Base-by-base conservation (phyloP, 2,888 invertebrate species). In the Polyploca ridens region DNA sequence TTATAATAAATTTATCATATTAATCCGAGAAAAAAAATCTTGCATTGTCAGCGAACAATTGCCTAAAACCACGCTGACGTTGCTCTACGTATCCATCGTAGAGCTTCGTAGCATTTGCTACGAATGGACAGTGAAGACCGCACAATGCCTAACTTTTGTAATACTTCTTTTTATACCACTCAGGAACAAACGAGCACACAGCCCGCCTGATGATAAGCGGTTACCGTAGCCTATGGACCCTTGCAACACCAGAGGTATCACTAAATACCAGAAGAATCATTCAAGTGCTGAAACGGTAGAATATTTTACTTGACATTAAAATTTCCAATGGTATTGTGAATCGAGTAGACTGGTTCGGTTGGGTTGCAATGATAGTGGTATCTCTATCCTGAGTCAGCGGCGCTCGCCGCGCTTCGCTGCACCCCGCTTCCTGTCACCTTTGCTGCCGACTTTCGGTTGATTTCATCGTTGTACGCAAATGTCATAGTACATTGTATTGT, bases 401-500 rank as follows among this genome's bases (percentile, higher is more conserved):
- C 76, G 85, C 79, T 82, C 85, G 84, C 79, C 83, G 80, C 89
- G 91, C 90, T 89, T 85, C 83, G 90, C 83, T 90, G 89, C 91
- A 83, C 90, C 76, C 84, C 85, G 87, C 87, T 93, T 93, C 91
- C 93, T 90, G 91, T 90, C 91, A 91, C 92, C 92, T 92, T 90
- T 90, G 85, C 89, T 87, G 10, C 54, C 87, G 88, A 90, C 90
- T 90, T 90, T 90, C 89, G 90, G 91, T 89, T 91, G 90, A 92
- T 91, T 91, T 91, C 91, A 89, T 91, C 88, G 87, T 85, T 86
- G 84, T 89, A 88, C 86, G 83, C 84, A 89, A 88, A 88, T 89
- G 86, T 85, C 85, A 82, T 79, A 75, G 49, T 54, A 54, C n/a
- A 54, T 54, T 54, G n/a, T 54, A 54, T n/a, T 16, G 54, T 54